Evolutionary conservation across 2,113 vertebrate species (phyloP).

Genomic region (Erythrolamprus reginae): DNA sequence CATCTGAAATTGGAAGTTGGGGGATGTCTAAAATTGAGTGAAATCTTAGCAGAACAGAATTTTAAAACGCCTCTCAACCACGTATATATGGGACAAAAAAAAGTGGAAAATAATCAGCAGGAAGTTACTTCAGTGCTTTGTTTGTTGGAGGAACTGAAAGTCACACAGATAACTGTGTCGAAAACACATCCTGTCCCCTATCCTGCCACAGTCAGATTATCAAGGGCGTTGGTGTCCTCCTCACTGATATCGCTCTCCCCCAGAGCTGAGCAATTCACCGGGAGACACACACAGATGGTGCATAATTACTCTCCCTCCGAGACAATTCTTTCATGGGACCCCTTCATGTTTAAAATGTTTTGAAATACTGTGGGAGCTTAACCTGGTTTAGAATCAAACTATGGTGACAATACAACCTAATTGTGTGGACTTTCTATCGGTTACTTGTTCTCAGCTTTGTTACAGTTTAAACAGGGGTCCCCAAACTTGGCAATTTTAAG

Average conservation of each 20-base stretch:
- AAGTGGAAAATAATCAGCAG: neutral
- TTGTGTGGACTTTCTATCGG: no score
- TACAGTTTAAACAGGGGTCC: neutral
- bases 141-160: neutral
- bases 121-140: neutral
- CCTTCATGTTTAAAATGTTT: no score
- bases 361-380: neutral
- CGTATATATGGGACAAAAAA: neutral
- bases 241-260: neutral
- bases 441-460: neutral
- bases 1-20: neutral
- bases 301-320: neutral
- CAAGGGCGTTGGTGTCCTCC: conserved; percentile 31
- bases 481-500: no score
- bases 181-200: conserved; percentile 41
- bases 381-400: neutral
- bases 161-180: neutral
- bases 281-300: accelerated
- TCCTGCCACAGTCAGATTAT: conserved; percentile 67
- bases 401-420: neutral
- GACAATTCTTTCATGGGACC: neutral
- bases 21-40: neutral
- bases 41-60: neutral
- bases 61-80: neutral
- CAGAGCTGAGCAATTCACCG: conserved; percentile 42